Evolutionary conservation across 2,113 vertebrate species (phyloP).

Genomic region (Falco punctatus): DNA sequence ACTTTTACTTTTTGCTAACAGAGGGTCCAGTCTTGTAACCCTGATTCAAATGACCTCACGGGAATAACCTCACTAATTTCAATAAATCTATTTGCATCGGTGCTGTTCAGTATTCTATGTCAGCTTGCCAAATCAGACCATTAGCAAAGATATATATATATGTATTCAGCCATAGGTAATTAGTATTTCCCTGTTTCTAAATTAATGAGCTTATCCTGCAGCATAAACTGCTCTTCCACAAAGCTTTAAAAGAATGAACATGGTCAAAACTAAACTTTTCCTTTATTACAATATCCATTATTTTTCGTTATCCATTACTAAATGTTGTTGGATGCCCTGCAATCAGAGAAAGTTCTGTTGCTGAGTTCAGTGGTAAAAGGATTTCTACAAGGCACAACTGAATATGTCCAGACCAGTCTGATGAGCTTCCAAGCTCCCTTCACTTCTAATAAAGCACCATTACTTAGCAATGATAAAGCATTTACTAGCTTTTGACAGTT

Average conservation of each 20-base stretch:
- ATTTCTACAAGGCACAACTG: neutral
- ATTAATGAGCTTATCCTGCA: neutral
- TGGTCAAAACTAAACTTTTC: neutral
- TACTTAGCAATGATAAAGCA: neutral
- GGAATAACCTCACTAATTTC: neutral
- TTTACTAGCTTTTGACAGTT: neutral
- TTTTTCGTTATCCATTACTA: neutral
- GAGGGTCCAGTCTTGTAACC: neutral
- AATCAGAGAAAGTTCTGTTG: neutral
- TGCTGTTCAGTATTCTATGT: neutral
- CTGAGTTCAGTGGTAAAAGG: neutral
- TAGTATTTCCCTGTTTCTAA: neutral
- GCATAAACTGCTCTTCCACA: neutral
- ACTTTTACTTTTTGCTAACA: neutral
- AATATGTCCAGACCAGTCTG: neutral
- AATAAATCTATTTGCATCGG: neutral
- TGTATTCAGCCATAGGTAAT: neutral
- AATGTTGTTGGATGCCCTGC: neutral
- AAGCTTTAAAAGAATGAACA: neutral
- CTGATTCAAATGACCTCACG: neutral
- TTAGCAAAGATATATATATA: conserved; percentile 15
- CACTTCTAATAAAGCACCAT: neutral
- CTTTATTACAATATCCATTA: neutral
- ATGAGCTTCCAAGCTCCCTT: neutral
- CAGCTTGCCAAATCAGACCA: neutral